Evolutionary conservation across 2,888 invertebrate genomes (phyloP).

Genomic region (Spialia ferax): DNA sequence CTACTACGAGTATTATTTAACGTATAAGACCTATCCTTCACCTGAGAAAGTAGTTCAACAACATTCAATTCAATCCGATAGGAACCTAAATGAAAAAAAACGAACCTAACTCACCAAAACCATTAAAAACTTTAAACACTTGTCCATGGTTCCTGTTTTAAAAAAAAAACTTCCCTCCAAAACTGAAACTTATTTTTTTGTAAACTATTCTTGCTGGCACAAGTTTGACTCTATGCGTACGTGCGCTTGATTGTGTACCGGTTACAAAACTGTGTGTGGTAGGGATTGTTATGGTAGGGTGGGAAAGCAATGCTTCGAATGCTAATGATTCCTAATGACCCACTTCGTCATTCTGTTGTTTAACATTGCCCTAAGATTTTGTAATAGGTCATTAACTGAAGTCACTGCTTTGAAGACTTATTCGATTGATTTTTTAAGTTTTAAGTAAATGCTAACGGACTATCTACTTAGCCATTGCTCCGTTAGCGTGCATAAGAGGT

Average conservation of each 20-base stretch:
- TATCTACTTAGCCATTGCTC: not conserved
- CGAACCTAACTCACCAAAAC: conserved; percentile 52
- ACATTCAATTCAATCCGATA: conserved; percentile 36
- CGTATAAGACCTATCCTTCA: conserved; percentile 13
- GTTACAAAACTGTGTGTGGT: conserved; percentile 54
- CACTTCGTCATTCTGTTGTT: conserved; percentile 49
- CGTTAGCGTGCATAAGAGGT: not conserved
- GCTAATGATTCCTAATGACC: conserved; percentile 60
- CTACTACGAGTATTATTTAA: too few species aligned
- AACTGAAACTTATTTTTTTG: conserved; percentile 31
- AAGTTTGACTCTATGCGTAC: conserved; percentile 44
- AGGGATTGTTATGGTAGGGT: conserved; percentile 42
- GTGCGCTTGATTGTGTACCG: conserved; percentile 52
- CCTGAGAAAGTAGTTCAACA: conserved; percentile 36
- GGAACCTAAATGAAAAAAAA: not conserved
- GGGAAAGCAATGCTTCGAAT: conserved; percentile 57
- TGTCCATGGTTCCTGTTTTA: conserved; percentile 52
- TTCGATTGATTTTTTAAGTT: not conserved
- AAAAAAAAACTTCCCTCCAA: conserved; percentile 30
- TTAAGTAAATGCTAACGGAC: not conserved
- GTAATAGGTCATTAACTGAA: not conserved
- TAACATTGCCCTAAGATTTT: conserved; percentile 14
- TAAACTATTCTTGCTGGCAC: conserved; percentile 13
- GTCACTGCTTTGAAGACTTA: not conserved
- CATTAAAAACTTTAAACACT: conserved; percentile 51